phyloP scores from a whole-genome alignment of 2,888 invertebrate species.

The Portevinia maculata region DNA sequence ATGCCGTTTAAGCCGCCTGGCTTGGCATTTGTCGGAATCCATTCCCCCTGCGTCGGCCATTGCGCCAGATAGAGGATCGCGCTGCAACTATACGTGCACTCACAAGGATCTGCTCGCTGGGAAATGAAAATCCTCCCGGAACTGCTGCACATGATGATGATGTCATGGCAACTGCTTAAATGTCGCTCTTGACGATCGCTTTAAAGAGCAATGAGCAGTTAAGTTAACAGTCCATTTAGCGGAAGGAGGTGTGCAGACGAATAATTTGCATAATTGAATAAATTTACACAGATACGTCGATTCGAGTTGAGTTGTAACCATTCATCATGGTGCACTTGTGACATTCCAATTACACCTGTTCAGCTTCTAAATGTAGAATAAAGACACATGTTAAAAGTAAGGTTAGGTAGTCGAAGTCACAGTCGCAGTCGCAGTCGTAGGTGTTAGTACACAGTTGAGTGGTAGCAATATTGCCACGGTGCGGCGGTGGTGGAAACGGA shows the following conservation, averaged over 20 bases:
- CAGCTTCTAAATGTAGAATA: conserved; percentile 57
- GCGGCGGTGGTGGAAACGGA: background rate
- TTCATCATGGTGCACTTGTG: conserved; percentile 71
- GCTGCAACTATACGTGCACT: background rate
- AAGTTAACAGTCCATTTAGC: conserved; percentile 65
- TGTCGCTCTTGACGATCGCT: conserved; percentile 31
- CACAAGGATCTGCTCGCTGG: conserved; percentile 39
- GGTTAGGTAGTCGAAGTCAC: conserved; percentile 15
- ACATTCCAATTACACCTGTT: conserved; percentile 73
- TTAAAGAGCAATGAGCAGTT: conserved; percentile 29
- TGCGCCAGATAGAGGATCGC: background rate
- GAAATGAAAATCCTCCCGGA: conserved; percentile 38
- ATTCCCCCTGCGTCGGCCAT: background rate
- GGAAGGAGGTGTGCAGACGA: background rate
- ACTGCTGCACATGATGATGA: conserved; percentile 46
- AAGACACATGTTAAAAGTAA: conserved; percentile 38
- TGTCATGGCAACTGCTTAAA: conserved; percentile 48
- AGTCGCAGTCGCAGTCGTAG: too few relatives aligned
- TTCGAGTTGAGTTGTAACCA: conserved; percentile 63
- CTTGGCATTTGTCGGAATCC: conserved; percentile 19
- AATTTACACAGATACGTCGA: conserved; percentile 53
- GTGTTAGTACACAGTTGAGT: conserved; percentile 24
- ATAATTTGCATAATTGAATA: conserved; percentile 72
- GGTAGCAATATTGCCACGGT: conserved; percentile 23
- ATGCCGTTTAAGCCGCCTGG: conserved; percentile 67